Conservation (phyloP, 2,888 invertebrate species). For the Rhimphoctona megacephalus region DNA sequence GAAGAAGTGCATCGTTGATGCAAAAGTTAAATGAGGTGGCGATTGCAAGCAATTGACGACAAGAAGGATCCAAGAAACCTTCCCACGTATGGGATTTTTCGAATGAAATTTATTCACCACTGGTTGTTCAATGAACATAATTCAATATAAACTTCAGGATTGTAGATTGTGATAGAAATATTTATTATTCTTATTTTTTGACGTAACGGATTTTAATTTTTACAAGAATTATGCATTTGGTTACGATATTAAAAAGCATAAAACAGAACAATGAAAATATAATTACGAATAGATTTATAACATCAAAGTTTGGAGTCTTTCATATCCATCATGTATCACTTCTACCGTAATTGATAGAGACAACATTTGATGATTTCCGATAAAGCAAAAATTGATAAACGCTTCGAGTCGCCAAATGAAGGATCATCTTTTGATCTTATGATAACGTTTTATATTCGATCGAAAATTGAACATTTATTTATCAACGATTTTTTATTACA, state of each 20-base stretch:
- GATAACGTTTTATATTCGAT: not conserved
- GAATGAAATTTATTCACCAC: too few relatives aligned
- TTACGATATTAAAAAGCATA: too few relatives aligned
- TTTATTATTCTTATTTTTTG: too few relatives aligned
- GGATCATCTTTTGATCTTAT: not conserved
- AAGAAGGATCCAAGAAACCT: slow-evolving; percentile 29
- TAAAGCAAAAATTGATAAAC: not conserved
- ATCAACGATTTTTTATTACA: not conserved
- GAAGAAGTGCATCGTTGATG: slow-evolving; percentile 15
- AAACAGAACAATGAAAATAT: too few relatives aligned
- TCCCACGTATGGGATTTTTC: not conserved
- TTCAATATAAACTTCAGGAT: too few relatives aligned
- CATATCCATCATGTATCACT: too few relatives aligned
- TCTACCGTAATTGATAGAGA: not conserved
- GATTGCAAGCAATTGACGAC: slow-evolving; percentile 27
- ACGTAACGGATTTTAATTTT: too few relatives aligned
- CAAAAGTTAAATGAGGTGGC: slow-evolving; percentile 53
- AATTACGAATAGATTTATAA: too few relatives aligned
- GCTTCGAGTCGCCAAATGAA: not conserved
- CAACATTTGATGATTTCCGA: not conserved
- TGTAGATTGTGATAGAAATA: too few relatives aligned
- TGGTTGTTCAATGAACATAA: too few relatives aligned
- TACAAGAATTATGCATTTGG: too few relatives aligned
- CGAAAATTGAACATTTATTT: not conserved
- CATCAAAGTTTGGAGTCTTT: too few relatives aligned